Conservation (phyloP, 2,888 invertebrate genomes). For the Dusona sp. region DNA sequence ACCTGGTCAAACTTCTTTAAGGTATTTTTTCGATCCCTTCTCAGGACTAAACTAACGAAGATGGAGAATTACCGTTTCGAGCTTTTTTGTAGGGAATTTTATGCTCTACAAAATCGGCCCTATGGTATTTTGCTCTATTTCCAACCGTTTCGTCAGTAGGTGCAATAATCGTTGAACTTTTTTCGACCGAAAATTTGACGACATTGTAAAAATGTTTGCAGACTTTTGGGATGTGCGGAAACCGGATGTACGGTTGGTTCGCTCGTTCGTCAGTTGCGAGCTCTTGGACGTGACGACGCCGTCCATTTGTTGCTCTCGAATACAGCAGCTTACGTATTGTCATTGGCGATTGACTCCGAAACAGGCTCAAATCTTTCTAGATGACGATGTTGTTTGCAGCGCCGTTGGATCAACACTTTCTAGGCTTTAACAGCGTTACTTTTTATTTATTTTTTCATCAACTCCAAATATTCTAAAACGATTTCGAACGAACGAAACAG, state of each 20-base stretch:
- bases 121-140: neutral
- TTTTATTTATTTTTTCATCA: slow-evolving; percentile 3
- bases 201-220: slow-evolving; percentile 61
- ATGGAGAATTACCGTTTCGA: neutral
- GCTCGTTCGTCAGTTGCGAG: slow-evolving; percentile 80
- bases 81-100: too few species aligned
- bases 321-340: slow-evolving; percentile 80
- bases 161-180: neutral
- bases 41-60: neutral
- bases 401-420: slow-evolving; percentile 79
- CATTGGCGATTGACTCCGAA: slow-evolving; percentile 80
- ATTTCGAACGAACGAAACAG: neutral
- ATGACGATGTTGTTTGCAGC: slow-evolving; percentile 82
- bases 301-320: slow-evolving; percentile 81
- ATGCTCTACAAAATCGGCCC: neutral
- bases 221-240: slow-evolving; percentile 81
- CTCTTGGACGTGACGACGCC: slow-evolving; percentile 82
- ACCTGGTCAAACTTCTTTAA: neutral
- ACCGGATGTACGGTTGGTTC: slow-evolving; percentile 81
- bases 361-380: slow-evolving; percentile 84
- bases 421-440: slow-evolving; percentile 64
- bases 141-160: neutral
- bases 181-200: neutral
- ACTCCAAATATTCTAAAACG: slow-evolving; percentile 6
- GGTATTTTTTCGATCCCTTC: neutral